These are phyloP conservation scores for Eidolon helvum DNA, from an alignment of 2,113 vertebrate species.

Conservation along the genomic window DNA sequence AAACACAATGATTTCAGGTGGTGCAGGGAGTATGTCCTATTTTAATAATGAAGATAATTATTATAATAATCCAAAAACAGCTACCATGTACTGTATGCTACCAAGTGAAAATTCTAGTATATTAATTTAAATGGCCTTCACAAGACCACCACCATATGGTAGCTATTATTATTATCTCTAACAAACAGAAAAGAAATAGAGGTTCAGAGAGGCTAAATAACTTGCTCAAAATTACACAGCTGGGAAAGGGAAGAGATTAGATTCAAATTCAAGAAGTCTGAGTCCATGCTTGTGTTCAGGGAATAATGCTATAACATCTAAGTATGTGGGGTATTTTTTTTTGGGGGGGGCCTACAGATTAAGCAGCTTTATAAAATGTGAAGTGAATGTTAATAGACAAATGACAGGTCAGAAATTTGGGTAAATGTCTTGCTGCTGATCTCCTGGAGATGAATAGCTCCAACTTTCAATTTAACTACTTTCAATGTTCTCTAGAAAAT, in stretches of 20 bases:
- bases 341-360: background rate
- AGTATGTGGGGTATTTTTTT: background rate
- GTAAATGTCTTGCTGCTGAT: background rate
- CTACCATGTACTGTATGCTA: background rate
- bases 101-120: background rate
- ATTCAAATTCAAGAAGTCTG: background rate
- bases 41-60: background rate
- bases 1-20: background rate
- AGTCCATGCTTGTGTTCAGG: background rate
- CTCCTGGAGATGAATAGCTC: background rate
- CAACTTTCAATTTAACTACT: conserved; percentile 39
- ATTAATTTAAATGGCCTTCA: background rate
- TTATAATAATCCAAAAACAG: background rate
- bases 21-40: background rate
- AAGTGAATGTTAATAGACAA: background rate
- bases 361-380: background rate
- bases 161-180: background rate
- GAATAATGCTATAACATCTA: background rate
- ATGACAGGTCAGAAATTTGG: background rate
- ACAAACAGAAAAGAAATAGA: background rate
- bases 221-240: background rate
- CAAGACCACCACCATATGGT: background rate
- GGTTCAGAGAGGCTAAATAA: background rate
- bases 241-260: background rate
- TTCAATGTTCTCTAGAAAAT: background rate